Conservation (phyloP, 2,797 vertebrate genomes). For the Chiroxiphia lanceolata region DNA sequence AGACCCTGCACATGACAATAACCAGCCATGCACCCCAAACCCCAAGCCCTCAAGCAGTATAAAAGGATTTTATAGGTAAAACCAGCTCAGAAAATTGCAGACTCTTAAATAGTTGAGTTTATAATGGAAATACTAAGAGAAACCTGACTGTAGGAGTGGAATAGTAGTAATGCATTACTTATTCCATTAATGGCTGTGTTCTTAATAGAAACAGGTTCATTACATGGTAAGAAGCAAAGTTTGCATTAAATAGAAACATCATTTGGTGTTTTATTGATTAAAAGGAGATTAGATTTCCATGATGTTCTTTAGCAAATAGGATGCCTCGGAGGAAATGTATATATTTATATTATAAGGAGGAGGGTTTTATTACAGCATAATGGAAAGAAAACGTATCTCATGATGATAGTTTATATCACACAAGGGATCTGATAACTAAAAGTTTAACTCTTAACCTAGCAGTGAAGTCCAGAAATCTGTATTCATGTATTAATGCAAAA, state of each 20-base stretch:
- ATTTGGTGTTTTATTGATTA: slow-evolving; percentile 77
- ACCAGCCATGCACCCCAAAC: neutral
- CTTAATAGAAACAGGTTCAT: slow-evolving; percentile 75
- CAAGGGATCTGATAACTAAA: slow-evolving; percentile 65
- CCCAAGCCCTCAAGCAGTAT: neutral
- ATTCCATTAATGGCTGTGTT: slow-evolving; percentile 67
- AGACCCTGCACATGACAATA: neutral
- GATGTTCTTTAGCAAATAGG: slow-evolving; percentile 73
- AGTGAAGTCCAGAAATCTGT: slow-evolving; percentile 28
- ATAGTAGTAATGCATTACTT: slow-evolving; percentile 64
- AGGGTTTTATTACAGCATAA: slow-evolving; percentile 69
- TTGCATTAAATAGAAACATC: slow-evolving; percentile 77
- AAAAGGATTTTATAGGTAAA: slow-evolving; percentile 41
- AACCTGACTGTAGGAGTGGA: slow-evolving; percentile 42
- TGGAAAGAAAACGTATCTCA: slow-evolving; percentile 73
- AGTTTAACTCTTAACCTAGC: slow-evolving; percentile 67
- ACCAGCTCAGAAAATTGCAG: slow-evolving; percentile 25
- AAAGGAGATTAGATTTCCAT: slow-evolving; percentile 76
- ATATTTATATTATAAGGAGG: slow-evolving; percentile 72
- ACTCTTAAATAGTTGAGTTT: slow-evolving; percentile 26
- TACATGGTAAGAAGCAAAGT: slow-evolving; percentile 72
- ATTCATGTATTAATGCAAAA: neutral
- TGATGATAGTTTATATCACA: slow-evolving; percentile 73
- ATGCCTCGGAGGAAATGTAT: slow-evolving; percentile 72
- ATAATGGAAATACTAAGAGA: slow-evolving; percentile 49